Evolutionary conservation across 92 coral and sea anemone species (phyloP).

Genomic region (Chrysogorgia sp.): DNA sequence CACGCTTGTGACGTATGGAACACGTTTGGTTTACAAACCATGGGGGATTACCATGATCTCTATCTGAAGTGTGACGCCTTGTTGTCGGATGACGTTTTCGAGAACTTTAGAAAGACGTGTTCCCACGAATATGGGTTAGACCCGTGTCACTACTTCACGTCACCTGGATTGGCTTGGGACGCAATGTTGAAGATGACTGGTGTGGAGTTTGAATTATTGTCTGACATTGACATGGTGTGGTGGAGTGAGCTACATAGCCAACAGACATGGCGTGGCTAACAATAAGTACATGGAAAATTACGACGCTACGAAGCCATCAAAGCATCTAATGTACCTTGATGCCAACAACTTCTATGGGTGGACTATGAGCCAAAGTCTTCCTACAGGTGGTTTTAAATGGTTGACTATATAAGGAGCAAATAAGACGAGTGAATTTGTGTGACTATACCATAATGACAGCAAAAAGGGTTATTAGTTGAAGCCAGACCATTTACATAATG

Average conservation of each 20-base stretch:
- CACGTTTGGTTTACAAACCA: neutral
- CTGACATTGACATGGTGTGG: neutral
- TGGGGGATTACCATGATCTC: conserved; percentile 39
- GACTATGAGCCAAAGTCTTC: conserved; percentile 37
- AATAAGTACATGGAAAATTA: conserved; percentile 34
- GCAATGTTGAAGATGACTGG: conserved; percentile 28
- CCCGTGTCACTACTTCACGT: neutral
- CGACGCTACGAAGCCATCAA: conserved; percentile 28
- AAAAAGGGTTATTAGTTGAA: too few relatives aligned
- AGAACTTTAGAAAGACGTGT: too few relatives aligned
- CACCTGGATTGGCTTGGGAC: neutral
- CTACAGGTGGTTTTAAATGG: conserved; percentile 20
- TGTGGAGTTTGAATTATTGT: conserved; percentile 15
- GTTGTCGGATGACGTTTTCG: too few relatives aligned
- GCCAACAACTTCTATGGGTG: conserved; percentile 42
- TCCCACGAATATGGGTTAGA: too few relatives aligned
- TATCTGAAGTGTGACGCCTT: conserved; percentile 9
- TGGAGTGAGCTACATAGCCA: conserved; percentile 20
- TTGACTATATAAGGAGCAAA: too few relatives aligned
- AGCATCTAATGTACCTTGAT: conserved; percentile 40
- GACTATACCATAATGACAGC: too few relatives aligned
- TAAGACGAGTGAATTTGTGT: too few relatives aligned
- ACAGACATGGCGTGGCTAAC: too few relatives aligned
- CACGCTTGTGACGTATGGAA: conserved; percentile 21
- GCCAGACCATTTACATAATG: too few relatives aligned